These are phyloP conservation scores for Symphodus melops DNA, from an alignment of 2,113 vertebrate species.

Conservation along the genomic window DNA sequence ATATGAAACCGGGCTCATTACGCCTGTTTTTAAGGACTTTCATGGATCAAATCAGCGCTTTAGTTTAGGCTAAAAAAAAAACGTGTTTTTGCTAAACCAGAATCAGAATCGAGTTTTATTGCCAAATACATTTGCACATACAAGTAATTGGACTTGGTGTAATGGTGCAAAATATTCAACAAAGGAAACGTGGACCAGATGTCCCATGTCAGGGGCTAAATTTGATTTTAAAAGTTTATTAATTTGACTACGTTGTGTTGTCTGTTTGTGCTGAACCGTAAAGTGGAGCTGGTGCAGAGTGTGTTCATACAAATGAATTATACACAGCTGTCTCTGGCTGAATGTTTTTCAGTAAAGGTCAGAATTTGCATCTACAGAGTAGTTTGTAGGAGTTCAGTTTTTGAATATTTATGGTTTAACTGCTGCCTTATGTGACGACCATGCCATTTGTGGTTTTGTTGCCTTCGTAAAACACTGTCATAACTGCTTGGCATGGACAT, in stretches of 20 bases:
- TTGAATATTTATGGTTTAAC: neutral
- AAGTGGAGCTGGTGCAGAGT: neutral
- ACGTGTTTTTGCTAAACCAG: neutral
- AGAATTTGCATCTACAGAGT: neutral
- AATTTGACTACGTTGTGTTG: neutral
- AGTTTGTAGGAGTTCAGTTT: neutral
- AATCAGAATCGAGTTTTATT: no score
- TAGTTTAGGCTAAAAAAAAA: no score
- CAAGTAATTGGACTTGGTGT: no score
- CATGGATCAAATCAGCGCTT: no score
- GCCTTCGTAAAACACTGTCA: slow-evolving; percentile 7
- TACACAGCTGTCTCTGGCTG: slow-evolving; percentile 5
- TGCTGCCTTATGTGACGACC: neutral
- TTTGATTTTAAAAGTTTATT: neutral
- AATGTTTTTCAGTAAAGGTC: slow-evolving; percentile 12
- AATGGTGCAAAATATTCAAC: no score
- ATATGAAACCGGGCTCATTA: no score
- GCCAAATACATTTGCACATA: no score
- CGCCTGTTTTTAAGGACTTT: no score
- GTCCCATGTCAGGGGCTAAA: neutral
- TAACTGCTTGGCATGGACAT: slow-evolving; percentile 6
- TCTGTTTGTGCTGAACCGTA: neutral
- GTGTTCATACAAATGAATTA: slow-evolving; percentile 1
- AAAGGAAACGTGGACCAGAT: neutral
- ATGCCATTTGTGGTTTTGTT: neutral